Percentiles rank a stretch among this genome's conserved stretches.
Evolutionary conservation across 2,888 invertebrate genomes (phyloP).

Genomic region (Eugnorisma glareosa): DNA sequence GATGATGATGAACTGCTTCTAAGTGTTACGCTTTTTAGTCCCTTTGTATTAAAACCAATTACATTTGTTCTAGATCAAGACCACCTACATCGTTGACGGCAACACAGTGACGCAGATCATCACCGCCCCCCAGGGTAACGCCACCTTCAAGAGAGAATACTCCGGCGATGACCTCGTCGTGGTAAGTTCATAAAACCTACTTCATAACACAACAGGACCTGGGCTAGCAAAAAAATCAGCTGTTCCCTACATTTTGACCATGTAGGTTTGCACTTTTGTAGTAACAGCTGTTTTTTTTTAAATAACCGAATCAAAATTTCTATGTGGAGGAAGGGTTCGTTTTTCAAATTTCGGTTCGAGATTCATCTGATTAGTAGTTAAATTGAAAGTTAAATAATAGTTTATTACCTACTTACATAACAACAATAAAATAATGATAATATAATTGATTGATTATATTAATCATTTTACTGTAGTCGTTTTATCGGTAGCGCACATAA

Average conservation of each 20-base stretch:
- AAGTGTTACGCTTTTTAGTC: too few relatives aligned
- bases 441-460: not conserved
- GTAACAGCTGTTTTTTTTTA: too few relatives aligned
- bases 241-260: too few relatives aligned
- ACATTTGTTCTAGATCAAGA: conserved; percentile 73
- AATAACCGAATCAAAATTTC: too few relatives aligned
- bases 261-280: too few relatives aligned
- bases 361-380: not conserved
- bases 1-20: too few relatives aligned
- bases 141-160: conserved; percentile 76
- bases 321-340: too few relatives aligned
- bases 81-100: conserved; percentile 75
- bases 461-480: too few relatives aligned
- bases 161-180: conserved; percentile 73
- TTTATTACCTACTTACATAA: not conserved
- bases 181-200: conserved; percentile 72
- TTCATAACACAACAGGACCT: not conserved
- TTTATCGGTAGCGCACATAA: too few relatives aligned
- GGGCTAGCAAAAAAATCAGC: not conserved
- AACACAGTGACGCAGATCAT: conserved; percentile 76
- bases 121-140: conserved; percentile 61
- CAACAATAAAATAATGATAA: not conserved
- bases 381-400: not conserved
- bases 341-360: not conserved
- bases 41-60: not conserved